Conservation (phyloP, 2,888 invertebrate genomes). For the Cephus nigrinus region DNA sequence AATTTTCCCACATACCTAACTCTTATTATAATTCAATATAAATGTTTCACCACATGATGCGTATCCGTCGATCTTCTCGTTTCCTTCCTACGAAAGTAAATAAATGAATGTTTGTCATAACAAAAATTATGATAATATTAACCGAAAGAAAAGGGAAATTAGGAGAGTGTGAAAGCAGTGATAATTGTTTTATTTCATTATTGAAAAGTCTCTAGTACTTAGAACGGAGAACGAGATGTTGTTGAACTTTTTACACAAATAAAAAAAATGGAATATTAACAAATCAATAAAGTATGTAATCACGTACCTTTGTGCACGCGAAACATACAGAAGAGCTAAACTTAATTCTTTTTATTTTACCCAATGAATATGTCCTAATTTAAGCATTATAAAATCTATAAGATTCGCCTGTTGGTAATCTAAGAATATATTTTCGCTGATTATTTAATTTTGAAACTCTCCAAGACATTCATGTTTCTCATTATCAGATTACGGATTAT, state of each 20-base stretch:
- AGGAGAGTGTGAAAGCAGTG: background rate
- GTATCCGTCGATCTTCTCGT: background rate
- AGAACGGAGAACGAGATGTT: constrained; percentile 39
- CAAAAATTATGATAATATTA: background rate
- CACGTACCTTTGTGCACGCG: background rate
- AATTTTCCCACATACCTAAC: background rate
- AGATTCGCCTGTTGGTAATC: background rate
- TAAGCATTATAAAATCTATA: background rate
- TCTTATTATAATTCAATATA: background rate
- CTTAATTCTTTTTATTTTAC: background rate
- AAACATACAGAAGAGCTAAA: background rate
- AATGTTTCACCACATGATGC: background rate
- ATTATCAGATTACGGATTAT: background rate
- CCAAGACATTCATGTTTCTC: background rate
- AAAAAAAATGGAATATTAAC: constrained; percentile 39
- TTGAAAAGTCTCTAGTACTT: constrained; percentile 34
- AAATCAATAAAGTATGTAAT: constrained; percentile 17
- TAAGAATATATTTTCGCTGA: background rate
- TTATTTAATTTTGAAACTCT: background rate
- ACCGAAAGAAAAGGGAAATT: background rate
- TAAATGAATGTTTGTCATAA: background rate
- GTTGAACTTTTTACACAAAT: constrained; percentile 56
- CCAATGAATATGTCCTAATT: background rate
- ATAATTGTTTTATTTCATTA: constrained; percentile 27
- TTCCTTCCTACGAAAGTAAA: background rate